Conservation (phyloP, 2,113 vertebrate species). For the Colossoma macropomum region DNA sequence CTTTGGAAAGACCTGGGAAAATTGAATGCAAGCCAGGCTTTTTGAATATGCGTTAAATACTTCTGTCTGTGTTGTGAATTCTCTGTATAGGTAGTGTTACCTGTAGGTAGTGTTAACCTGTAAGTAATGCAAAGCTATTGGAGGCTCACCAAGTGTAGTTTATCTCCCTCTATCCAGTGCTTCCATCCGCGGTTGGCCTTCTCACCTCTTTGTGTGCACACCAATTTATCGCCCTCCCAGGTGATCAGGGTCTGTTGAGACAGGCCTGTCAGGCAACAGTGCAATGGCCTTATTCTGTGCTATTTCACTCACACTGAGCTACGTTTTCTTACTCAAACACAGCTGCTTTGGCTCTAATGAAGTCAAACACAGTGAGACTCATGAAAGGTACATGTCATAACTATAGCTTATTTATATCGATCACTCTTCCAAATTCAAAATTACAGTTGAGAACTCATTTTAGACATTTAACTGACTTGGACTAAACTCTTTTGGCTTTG, state of each 20-base stretch:
- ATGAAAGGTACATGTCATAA: background rate
- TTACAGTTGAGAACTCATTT: too few species aligned
- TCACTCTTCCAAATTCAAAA: too few species aligned
- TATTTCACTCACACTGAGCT: too few species aligned
- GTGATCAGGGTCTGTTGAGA: constrained; percentile 81
- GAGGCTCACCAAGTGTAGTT: constrained; percentile 85
- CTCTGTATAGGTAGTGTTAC: too few species aligned
- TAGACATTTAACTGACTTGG: too few species aligned
- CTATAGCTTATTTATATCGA: background rate
- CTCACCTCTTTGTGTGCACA: constrained; percentile 89
- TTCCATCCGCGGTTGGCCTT: constrained; percentile 92
- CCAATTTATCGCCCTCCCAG: constrained; percentile 87
- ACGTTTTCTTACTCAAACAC: background rate
- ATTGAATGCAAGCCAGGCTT: too few species aligned
- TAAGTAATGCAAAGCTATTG: background rate
- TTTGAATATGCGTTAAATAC: too few species aligned
- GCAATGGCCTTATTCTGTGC: background rate
- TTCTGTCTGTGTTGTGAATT: too few species aligned
- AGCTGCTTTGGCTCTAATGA: background rate
- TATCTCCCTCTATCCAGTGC: constrained; percentile 88
- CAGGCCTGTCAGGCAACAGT: background rate
- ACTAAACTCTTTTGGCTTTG: too few species aligned
- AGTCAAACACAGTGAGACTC: background rate
- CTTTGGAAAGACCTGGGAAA: too few species aligned
- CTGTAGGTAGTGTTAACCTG: background rate